These are phyloP conservation scores for Heliconius aoede DNA, from an alignment of 2,888 invertebrate species.

Conservation along the genomic window DNA sequence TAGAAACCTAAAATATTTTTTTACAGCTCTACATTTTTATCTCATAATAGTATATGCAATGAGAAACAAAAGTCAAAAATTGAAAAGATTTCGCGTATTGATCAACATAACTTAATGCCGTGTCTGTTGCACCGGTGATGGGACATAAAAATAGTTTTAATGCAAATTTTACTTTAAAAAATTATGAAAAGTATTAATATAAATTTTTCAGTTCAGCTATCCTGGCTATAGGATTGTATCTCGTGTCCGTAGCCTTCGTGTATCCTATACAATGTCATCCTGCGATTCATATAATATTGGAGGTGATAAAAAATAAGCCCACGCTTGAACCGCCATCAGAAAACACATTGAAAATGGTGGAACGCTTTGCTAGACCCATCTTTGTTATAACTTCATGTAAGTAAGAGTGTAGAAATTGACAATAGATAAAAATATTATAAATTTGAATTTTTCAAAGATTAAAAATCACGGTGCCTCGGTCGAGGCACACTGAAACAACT, in stretches of 20 bases:
- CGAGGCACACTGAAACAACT: too few species aligned
- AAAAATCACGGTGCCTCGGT: not conserved
- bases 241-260: conserved; percentile 57
- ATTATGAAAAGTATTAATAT: not conserved
- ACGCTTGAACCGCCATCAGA: conserved; percentile 44
- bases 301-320: conserved; percentile 54
- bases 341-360: conserved; percentile 49
- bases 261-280: conserved; percentile 68
- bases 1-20: too few species aligned
- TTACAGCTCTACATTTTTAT: too few species aligned
- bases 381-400: conserved; percentile 62
- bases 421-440: not conserved
- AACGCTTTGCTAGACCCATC: conserved; percentile 54
- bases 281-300: conserved; percentile 59
- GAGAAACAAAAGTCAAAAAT: not conserved
- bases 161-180: too few species aligned
- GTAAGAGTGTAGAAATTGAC: conserved; percentile 42
- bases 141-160: not conserved
- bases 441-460: too few species aligned
- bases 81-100: not conserved
- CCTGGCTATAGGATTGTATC: conserved; percentile 56
- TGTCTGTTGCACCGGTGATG: not conserved
- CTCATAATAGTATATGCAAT: not conserved
- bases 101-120: not conserved
- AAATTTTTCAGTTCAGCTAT: conserved; percentile 56